These are phyloP conservation scores for Drosophila lowei DNA, from an alignment of 1,140 invertebrate species.

Conservation along the genomic window DNA sequence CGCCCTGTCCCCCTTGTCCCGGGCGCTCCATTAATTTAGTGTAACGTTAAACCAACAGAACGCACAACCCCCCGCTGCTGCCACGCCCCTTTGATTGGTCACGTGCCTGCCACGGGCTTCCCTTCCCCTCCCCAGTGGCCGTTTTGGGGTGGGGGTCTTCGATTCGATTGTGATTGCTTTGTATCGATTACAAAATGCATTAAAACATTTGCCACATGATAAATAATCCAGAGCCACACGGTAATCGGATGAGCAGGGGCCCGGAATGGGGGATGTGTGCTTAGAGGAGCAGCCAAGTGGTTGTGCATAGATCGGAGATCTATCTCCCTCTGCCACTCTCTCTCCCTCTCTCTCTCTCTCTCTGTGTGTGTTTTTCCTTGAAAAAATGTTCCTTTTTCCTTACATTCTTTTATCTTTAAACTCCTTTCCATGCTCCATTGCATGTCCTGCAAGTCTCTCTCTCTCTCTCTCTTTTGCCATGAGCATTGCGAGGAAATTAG, in stretches of 20 bases:
- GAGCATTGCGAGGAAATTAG: constrained; percentile 24
- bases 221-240: constrained; percentile 55
- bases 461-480: background rate
- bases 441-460: background rate
- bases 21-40: constrained; percentile 60
- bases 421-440: background rate
- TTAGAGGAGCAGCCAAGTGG: too few species aligned
- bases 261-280: too few species aligned
- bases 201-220: constrained; percentile 77
- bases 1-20: too few species aligned
- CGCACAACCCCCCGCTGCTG: background rate
- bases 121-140: background rate
- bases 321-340: background rate
- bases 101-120: constrained; percentile 53
- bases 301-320: too few species aligned
- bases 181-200: constrained; percentile 81
- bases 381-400: background rate
- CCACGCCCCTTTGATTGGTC: constrained; percentile 64
- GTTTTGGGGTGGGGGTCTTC: constrained; percentile 26
- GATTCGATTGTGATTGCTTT: constrained; percentile 76
- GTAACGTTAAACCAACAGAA: constrained; percentile 30
- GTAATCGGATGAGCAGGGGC: constrained; percentile 24
- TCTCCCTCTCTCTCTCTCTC: too few species aligned
- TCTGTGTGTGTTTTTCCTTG: background rate
- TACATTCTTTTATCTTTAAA: background rate